A percentile compares a stretch with the other conserved stretches of the same genome.
These are phyloP conservation scores for Theonella swinhoei DNA, from an alignment of 37 sponge, comb jelly and placozoan genomes.

Conservation along the genomic window DNA sequence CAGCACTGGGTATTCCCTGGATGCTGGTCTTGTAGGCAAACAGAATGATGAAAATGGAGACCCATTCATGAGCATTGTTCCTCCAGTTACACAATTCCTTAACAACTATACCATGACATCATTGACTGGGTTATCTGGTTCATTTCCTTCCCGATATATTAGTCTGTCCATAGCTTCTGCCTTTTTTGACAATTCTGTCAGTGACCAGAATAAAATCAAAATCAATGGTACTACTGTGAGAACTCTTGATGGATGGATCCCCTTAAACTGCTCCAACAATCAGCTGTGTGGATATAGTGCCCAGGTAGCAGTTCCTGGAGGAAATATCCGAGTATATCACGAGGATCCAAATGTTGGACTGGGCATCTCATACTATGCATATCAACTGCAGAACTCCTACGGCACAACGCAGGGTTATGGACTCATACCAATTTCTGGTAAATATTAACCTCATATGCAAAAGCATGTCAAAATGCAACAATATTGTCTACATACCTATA, in stretches of 20 bases:
- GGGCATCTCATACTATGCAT: conserved; percentile 18
- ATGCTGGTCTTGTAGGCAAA: too few relatives aligned
- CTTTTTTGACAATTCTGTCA: conserved; percentile 16
- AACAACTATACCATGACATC: conserved; percentile 29
- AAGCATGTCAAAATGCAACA: too few relatives aligned
- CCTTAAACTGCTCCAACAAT: conserved; percentile 19
- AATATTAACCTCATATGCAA: too few relatives aligned
- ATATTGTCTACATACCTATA: too few relatives aligned
- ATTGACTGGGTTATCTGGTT: background rate
- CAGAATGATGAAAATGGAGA: conserved; percentile 12
- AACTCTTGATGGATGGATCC: background rate
- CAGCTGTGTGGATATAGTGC: conserved; percentile 34
- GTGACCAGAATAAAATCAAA: background rate
- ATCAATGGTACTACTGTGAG: background rate
- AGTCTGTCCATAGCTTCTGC: conserved; percentile 5
- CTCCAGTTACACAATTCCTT: conserved; percentile 53
- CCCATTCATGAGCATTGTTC: conserved; percentile 42
- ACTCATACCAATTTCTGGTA: conserved; percentile 30
- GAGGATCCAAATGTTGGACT: conserved; percentile 16
- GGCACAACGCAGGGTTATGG: conserved; percentile 43
- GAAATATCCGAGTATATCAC: background rate
- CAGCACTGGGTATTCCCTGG: conserved; percentile 17
- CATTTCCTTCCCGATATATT: background rate
- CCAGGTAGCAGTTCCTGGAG: background rate
- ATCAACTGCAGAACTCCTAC: conserved; percentile 25